These are phyloP conservation scores for Tamandua tetradactyla DNA, from an alignment of 2,797 vertebrate species.

Conservation along the genomic window DNA sequence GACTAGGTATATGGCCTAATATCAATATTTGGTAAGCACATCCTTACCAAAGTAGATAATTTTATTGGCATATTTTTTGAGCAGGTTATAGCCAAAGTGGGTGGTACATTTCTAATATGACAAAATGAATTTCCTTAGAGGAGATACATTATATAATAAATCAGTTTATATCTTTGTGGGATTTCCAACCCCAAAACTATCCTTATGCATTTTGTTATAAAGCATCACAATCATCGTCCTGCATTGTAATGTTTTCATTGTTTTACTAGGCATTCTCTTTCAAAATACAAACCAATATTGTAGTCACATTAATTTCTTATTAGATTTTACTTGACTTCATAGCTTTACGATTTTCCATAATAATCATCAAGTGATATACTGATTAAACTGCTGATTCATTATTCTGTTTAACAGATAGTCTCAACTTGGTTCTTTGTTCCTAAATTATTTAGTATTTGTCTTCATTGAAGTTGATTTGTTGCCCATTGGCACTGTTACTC, in stretches of 20 bases:
- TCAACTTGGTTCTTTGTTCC: constrained; percentile 26
- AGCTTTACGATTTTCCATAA: constrained; percentile 27
- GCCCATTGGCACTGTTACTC: background rate
- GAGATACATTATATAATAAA: constrained; percentile 8
- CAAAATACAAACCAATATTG: background rate
- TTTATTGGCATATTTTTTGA: constrained; percentile 32
- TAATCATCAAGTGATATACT: background rate
- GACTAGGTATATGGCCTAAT: background rate
- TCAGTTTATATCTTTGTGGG: background rate
- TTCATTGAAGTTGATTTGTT: constrained; percentile 58
- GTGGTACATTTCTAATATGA: background rate
- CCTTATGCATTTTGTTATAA: background rate
- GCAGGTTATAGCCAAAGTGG: background rate
- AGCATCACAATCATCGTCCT: background rate
- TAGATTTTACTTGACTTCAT: constrained; percentile 40
- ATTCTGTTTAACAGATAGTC: constrained; percentile 25
- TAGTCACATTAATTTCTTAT: constrained; percentile 41
- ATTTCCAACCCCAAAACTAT: background rate
- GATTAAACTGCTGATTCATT: constrained; percentile 6
- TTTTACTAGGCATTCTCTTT: background rate
- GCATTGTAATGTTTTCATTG: background rate
- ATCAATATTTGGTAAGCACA: background rate
- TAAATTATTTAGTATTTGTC: constrained; percentile 67
- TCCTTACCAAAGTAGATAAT: background rate
- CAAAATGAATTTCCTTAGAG: background rate